Evolutionary conservation across 1,140 invertebrate species (phyloP).

Genomic region (Anthonomus grandis): DNA sequence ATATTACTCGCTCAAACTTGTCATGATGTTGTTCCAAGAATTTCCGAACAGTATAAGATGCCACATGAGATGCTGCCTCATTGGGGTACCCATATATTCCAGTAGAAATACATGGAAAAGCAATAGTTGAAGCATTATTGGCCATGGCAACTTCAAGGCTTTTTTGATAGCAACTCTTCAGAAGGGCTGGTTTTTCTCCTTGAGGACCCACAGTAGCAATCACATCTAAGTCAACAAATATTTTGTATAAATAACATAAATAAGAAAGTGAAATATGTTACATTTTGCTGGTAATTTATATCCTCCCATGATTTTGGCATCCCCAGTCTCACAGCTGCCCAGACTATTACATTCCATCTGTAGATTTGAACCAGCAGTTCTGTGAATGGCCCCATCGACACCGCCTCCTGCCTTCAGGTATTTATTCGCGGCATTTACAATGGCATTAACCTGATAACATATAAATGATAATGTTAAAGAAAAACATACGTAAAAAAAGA

Average conservation of each 20-base stretch:
- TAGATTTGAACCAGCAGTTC: constrained; percentile 65
- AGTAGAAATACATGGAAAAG: constrained; percentile 85
- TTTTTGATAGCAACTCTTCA: constrained; percentile 69
- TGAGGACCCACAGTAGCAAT: constrained; percentile 82
- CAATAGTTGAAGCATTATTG: constrained; percentile 65
- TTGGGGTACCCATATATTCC: constrained; percentile 84
- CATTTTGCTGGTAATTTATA: constrained; percentile 77
- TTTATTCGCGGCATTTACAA: constrained; percentile 90
- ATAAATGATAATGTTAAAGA: neutral
- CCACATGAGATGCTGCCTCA: constrained; percentile 69
- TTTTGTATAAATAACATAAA: neutral
- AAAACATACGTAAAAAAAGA: neutral
- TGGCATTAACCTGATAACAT: constrained; percentile 68
- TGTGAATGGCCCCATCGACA: constrained; percentile 85
- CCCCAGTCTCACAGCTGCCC: constrained; percentile 69
- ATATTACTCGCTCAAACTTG: constrained; percentile 73
- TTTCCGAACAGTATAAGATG: constrained; percentile 62
- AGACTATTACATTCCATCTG: constrained; percentile 70
- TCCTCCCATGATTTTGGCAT: constrained; percentile 78
- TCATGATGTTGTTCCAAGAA: constrained; percentile 63
- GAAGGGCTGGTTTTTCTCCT: constrained; percentile 63
- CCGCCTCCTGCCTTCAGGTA: constrained; percentile 77
- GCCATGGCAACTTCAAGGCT: constrained; percentile 59
- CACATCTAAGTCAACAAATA: constrained; percentile 59
- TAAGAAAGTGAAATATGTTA: constrained; percentile 41